Percentiles rank a stretch among this genome's conserved stretches.
These are phyloP conservation scores for Lytechinus variegatus DNA, from an alignment of 35 echinoderm and acorn worm genomes.

Conservation along the genomic window DNA sequence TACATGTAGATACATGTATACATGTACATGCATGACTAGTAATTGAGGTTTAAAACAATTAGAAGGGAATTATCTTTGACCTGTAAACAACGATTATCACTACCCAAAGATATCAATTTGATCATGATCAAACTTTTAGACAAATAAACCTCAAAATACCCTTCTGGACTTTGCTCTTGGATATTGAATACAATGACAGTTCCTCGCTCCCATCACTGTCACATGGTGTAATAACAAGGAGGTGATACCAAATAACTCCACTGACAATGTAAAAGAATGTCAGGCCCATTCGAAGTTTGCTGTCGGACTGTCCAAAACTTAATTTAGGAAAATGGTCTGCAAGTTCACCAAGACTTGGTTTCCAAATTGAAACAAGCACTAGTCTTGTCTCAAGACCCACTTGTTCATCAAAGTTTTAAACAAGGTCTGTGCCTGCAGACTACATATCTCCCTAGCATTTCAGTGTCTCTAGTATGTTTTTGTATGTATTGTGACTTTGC, in stretches of 20 bases:
- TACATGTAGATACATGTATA: background rate
- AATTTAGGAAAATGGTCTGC: too few relatives aligned
- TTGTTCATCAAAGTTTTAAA: too few relatives aligned
- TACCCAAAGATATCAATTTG: background rate
- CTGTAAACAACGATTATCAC: background rate
- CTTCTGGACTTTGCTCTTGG: background rate
- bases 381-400: too few relatives aligned
- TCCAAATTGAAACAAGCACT: too few relatives aligned
- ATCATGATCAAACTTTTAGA: background rate
- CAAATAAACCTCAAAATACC: background rate
- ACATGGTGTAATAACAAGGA: background rate
- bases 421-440: too few relatives aligned
- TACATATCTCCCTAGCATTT: too few relatives aligned
- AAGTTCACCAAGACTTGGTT: too few relatives aligned
- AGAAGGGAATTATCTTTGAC: background rate
- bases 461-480: too few relatives aligned
- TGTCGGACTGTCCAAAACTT: too few relatives aligned
- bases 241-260: background rate
- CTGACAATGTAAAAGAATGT: background rate
- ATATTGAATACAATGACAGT: constrained; percentile 36
- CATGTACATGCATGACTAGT: too few relatives aligned
- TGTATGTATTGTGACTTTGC: too few relatives aligned
- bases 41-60: background rate
- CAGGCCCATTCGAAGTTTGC: background rate
- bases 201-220: background rate